These are phyloP conservation scores for Lates calcarifer DNA, from an alignment of 2,113 vertebrate genomes.

Conservation along the genomic window DNA sequence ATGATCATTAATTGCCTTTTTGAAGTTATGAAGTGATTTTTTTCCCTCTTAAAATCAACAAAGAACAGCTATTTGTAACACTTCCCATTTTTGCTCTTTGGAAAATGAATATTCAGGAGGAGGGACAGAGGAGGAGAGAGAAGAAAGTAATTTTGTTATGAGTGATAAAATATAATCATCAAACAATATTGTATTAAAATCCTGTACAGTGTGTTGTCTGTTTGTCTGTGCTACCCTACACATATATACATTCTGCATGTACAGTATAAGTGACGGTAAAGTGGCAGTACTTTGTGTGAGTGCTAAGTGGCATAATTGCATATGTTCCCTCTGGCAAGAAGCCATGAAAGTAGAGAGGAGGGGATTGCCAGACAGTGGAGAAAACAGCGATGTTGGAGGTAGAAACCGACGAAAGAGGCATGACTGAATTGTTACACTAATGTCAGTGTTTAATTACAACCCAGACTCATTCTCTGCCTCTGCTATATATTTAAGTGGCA, in stretches of 20 bases:
- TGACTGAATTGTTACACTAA: constrained; percentile 41
- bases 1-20: background rate
- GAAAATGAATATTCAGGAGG: background rate
- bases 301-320: constrained; percentile 29
- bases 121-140: too few relatives aligned
- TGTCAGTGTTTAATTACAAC: constrained; percentile 44
- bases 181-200: background rate
- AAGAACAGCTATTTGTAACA: background rate
- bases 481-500: constrained; percentile 47
- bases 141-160: background rate
- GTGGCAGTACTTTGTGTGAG: constrained; percentile 10
- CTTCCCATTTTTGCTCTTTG: background rate
- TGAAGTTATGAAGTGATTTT: background rate
- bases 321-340: constrained; percentile 38
- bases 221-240: too few relatives aligned
- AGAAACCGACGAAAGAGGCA: constrained; percentile 10
- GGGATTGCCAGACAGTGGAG: constrained; percentile 1
- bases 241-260: background rate
- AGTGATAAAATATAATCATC: background rate
- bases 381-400: background rate
- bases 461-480: constrained; percentile 14
- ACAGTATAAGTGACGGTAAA: background rate
- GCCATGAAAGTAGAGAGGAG: background rate
- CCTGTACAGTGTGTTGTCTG: background rate
- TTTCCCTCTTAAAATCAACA: background rate